A percentile compares a stretch with the other conserved stretches of the same genome.
phyloP scores from a whole-genome alignment of 2,113 vertebrate species.

The Rana temporaria region DNA sequence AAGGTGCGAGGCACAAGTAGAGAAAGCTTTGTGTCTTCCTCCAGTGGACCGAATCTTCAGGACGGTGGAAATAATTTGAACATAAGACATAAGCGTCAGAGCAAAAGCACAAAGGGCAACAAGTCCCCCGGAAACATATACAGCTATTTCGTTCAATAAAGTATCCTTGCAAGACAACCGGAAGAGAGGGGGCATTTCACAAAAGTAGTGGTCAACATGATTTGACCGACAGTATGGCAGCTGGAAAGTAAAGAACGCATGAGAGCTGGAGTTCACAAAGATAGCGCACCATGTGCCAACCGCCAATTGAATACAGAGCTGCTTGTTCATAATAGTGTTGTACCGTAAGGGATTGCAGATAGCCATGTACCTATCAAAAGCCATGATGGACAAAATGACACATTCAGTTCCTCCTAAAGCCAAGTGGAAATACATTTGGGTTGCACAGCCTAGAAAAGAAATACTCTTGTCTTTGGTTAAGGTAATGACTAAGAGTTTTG shows the following conservation, averaged over 20 bases:
- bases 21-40: conserved; percentile 27
- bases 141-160: conserved; percentile 15
- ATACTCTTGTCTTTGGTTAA: conserved; percentile 2
- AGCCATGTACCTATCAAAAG: conserved; percentile 34
- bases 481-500: background rate
- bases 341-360: conserved; percentile 33
- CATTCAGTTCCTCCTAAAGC: conserved; percentile 20
- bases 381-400: conserved; percentile 21
- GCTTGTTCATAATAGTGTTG: conserved; percentile 5
- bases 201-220: conserved; percentile 26
- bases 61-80: conserved; percentile 21
- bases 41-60: background rate
- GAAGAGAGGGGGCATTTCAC: conserved; percentile 36
- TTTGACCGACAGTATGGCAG: conserved; percentile 27
- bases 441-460: conserved; percentile 13
- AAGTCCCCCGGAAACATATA: conserved; percentile 17
- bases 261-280: background rate
- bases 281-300: background rate
- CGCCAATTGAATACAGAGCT: background rate
- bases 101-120: background rate
- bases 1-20: conserved; percentile 30
- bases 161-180: conserved; percentile 8
- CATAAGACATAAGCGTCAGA: conserved; percentile 15
- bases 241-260: conserved; percentile 10
- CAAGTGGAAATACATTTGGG: conserved; percentile 31